These are phyloP conservation scores for Bellardia pandia DNA, from an alignment of 2,888 invertebrate species.

Conservation along the genomic window DNA sequence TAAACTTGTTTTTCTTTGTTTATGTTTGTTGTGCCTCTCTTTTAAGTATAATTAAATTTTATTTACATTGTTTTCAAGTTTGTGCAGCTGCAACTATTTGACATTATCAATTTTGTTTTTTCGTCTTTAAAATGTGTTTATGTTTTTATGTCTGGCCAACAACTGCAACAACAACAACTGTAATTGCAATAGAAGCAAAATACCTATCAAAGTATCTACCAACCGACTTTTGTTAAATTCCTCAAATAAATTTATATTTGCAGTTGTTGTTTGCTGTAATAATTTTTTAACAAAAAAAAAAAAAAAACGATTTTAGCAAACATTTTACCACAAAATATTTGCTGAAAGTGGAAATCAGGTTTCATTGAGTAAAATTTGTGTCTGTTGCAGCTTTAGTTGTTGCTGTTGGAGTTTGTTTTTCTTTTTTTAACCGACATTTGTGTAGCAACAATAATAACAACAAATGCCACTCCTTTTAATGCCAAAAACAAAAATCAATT, in stretches of 20 bases:
- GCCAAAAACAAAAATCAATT: conserved; percentile 42
- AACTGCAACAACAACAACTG: conserved; percentile 34
- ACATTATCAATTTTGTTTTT: conserved; percentile 60
- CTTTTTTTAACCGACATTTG: conserved; percentile 39
- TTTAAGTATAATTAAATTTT: conserved; percentile 38
- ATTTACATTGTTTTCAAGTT: conserved; percentile 64
- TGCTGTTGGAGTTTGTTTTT: conserved; percentile 15
- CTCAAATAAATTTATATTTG: conserved; percentile 28
- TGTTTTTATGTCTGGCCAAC: conserved; percentile 25
- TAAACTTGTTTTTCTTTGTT: conserved; percentile 14
- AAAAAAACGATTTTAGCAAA: conserved; percentile 23
- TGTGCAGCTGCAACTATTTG: conserved; percentile 71
- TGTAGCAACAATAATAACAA: conserved; percentile 43
- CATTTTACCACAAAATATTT: conserved; percentile 54
- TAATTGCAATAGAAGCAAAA: conserved; percentile 4
- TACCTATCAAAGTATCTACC: conserved; percentile 5
- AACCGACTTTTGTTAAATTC: conserved; percentile 49
- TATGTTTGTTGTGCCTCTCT: neutral
- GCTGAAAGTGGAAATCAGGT: conserved; percentile 55
- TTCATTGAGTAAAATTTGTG: conserved; percentile 52
- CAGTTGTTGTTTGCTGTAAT: conserved; percentile 29
- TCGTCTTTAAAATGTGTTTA: conserved; percentile 15
- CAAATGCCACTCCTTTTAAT: conserved; percentile 58
- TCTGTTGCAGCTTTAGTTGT: neutral
- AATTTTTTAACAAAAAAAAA: conserved; percentile 2